Evolutionary conservation across 2,113 vertebrate species (phyloP), one percentile per base, ranked within the genome.

Genomic region (Ramphastos sulfuratus): DNA sequence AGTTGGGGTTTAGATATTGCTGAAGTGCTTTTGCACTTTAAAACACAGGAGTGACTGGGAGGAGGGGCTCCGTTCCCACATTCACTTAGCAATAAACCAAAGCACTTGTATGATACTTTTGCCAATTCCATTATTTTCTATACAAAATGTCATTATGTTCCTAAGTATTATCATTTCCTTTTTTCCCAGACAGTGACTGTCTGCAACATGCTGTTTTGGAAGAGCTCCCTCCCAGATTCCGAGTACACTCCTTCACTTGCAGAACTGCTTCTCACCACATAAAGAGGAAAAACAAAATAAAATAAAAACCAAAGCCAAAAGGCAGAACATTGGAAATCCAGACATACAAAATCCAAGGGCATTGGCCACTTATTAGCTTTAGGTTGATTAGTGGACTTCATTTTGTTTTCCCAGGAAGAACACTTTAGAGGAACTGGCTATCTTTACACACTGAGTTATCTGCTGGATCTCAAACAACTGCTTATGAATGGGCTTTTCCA

Each of bases 51-150:
- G 75, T 82, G 65, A 69, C 64, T 79, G 79, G 74, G 23, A 85
- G 81, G 94, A 92, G 87, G 73, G 61, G 77, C 89, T 94, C 95
- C 82, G 80, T 90, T 95, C 92, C 77, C 77, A 70, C 59, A 90
- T 95, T 90, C 55, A 79, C 48, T 88, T 15, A 93, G 89, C 92
- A 94, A 95, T 94, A 97, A 94, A 94, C 27, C 17, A 7, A 93
- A 96, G 56, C 50, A 92, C 79, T 91, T 67, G 30, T 48, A 50
- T 12, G 59, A 87, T 73, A 42, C 60, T 94, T 96, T 94, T 91
- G 94, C 94, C 89, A 97, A 96, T 80, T 95, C 70, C 82, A 82
- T 93, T 69, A 93, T 96, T 96, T 96, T 97, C 96, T 92, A 96
- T 81, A 96, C 64, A 93, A 93, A 96, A 96, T 90, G 77, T 94